Conservation (phyloP, 2,113 vertebrate genomes). For the Indri indri region DNA sequence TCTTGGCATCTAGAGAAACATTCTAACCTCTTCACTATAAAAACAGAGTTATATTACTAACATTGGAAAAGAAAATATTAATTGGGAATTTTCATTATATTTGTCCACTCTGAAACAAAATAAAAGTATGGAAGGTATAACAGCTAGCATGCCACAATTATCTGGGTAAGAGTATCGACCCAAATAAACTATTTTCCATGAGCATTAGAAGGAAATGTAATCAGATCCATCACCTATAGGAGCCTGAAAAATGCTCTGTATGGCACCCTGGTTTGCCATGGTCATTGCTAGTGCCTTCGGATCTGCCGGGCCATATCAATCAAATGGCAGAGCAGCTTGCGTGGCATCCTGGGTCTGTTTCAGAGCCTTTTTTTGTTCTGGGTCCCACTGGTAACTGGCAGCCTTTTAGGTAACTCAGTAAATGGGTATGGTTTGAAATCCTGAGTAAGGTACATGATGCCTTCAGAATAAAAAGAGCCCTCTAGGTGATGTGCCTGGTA, state of each 20-base stretch:
- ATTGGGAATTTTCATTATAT: background rate
- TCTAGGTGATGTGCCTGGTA: background rate
- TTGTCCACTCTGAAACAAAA: background rate
- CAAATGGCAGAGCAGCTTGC: background rate
- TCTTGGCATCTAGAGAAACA: background rate
- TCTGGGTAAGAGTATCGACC: background rate
- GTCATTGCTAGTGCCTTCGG: background rate
- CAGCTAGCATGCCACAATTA: background rate
- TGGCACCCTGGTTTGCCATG: background rate
- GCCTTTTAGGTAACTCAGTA: background rate
- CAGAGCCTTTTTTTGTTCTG: background rate
- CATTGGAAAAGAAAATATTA: constrained; percentile 12
- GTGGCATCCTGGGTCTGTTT: background rate
- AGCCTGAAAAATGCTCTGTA: background rate
- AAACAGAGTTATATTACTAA: background rate
- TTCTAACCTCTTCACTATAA: background rate
- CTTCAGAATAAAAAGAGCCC: background rate
- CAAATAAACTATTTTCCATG: background rate
- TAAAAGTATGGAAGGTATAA: background rate
- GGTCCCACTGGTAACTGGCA: background rate
- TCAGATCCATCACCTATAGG: background rate
- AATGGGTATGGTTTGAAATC: background rate
- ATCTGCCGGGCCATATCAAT: background rate
- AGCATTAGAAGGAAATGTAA: background rate
- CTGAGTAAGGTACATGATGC: background rate